These are phyloP conservation scores for Antechinus stuartii DNA, from an alignment of 2,113 vertebrate genomes.

Conservation along the genomic window DNA sequence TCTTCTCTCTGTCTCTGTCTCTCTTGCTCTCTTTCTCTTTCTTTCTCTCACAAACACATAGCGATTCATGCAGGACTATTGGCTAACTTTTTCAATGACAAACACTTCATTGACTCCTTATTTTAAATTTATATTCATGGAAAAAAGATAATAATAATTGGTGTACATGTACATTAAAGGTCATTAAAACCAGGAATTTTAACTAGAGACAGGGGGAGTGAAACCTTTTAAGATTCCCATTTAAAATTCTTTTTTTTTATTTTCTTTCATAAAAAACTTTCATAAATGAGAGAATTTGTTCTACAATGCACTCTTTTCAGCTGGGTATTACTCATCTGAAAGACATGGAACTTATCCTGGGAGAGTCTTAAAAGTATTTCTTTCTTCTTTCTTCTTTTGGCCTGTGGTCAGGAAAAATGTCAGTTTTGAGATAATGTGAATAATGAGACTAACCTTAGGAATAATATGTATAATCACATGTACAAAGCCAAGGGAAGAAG, in stretches of 20 bases:
- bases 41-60: background rate
- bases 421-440: slow-evolving; percentile 58
- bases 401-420: slow-evolving; percentile 44
- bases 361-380: slow-evolving; percentile 25
- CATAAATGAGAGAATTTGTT: slow-evolving; percentile 39
- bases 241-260: slow-evolving; percentile 56
- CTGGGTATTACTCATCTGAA: slow-evolving; percentile 51
- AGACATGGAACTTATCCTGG: background rate
- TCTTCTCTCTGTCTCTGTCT: too few species aligned
- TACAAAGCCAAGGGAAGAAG: slow-evolving; percentile 47
- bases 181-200: background rate
- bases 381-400: slow-evolving; percentile 37
- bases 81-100: background rate
- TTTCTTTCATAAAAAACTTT: slow-evolving; percentile 39
- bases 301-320: slow-evolving; percentile 48
- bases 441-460: slow-evolving; percentile 59
- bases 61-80: background rate
- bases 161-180: background rate
- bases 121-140: background rate
- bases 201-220: background rate
- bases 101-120: background rate
- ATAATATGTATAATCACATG: slow-evolving; percentile 41
- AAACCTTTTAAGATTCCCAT: background rate
- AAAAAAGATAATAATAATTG: background rate
- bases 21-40: background rate